phyloP scores from a whole-genome alignment of 2,797 vertebrate genomes.

The Pseudocheirus occidentalis region DNA sequence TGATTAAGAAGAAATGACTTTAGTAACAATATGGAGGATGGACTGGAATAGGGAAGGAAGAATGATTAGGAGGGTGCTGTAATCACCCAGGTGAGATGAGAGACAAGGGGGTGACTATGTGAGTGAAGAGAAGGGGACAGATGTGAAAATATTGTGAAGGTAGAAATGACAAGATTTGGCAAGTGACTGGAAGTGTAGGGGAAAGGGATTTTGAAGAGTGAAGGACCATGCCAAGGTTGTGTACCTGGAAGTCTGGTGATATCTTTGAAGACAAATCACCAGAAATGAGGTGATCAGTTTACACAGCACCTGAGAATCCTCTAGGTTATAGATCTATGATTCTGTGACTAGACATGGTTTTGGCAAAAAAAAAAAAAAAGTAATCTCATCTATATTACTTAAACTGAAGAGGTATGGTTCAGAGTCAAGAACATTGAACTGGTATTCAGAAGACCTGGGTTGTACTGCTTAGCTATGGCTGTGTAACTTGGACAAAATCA shows the following conservation, averaged over 20 bases:
- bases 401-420: conserved; percentile 51
- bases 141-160: neutral
- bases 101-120: neutral
- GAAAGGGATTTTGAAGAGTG: neutral
- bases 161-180: neutral
- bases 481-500: neutral
- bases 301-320: neutral
- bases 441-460: neutral
- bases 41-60: no score
- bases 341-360: conserved; percentile 17
- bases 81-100: neutral
- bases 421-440: neutral
- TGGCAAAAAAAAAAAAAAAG: conserved; percentile 7
- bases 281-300: neutral
- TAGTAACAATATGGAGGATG: neutral
- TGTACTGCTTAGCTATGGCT: neutral
- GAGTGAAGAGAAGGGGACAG: neutral
- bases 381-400: conserved; percentile 51
- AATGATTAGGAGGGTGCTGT: no score
- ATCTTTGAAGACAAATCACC: neutral
- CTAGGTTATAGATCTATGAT: conserved; percentile 5
- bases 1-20: neutral
- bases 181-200: neutral
- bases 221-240: no score
- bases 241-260: neutral